Conservation (phyloP, 2,797 vertebrate genomes). For the Tragelaphus oryx region DNA sequence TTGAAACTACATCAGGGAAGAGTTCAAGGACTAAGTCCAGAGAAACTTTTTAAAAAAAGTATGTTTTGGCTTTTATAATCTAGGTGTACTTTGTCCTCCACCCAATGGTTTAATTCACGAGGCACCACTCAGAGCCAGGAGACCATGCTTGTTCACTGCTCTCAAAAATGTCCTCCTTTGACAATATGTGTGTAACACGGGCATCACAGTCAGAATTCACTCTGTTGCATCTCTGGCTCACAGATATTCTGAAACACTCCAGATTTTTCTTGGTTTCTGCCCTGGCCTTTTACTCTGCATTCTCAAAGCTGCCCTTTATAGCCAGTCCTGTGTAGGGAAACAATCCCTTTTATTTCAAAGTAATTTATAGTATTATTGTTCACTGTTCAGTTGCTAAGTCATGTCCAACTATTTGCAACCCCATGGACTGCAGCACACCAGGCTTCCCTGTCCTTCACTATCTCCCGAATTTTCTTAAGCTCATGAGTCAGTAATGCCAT, state of each 20-base stretch:
- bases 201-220: rapidly evolving
- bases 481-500: neutral
- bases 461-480: neutral
- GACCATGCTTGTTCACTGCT: rapidly evolving
- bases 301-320: neutral
- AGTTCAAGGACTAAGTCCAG: neutral
- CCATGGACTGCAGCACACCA: neutral
- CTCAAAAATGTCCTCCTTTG: neutral
- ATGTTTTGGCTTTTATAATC: neutral
- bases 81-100: neutral
- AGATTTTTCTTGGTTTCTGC: rapidly evolving
- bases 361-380: neutral
- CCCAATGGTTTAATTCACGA: neutral
- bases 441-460: neutral
- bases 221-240: neutral
- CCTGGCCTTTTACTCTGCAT: rapidly evolving
- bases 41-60: neutral
- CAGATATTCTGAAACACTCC: neutral
- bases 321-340: neutral
- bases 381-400: neutral
- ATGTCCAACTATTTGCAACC: neutral
- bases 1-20: conserved; percentile 39
- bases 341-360: neutral
- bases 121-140: rapidly evolving
- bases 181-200: rapidly evolving